Evolutionary conservation across 2,888 invertebrate genomes (phyloP), one percentile per base, ranked within the genome.

Genomic region (Seira musarum): DNA sequence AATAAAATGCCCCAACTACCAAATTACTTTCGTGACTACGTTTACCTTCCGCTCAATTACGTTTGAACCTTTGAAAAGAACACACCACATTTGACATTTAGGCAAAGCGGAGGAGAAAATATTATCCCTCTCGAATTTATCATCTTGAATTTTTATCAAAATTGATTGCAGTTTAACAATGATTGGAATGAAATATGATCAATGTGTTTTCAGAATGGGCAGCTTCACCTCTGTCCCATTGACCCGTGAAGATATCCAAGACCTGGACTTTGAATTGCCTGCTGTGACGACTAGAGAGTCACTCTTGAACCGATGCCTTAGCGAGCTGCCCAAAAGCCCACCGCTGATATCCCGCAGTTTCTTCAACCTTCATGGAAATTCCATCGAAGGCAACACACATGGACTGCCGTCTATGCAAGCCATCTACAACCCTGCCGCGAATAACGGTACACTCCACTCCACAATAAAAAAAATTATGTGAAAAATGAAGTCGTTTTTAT

Each of bases 201-300:
- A 30, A 68, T 76, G 24, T 71, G 49, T 66, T 76, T 76, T 24
- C 88, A 93, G 93, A 89, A 93, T 93, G 93, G 93, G 93, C 84
- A 93, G 93, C 88, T 93, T 93, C 87, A 92, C 92, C 82, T 93
- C 93, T 73, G 90, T 92, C 19, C 92, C 93, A 60, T 79, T 86
- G 40, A 78, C 85, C 53, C 84, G 85, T 53, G 87, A 87, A 66
- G 83, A 85, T 66, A 81, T 84, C 69, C 86, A 87, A 80, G 87
- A 87, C 77, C 70, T 83, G 70, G 87, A 87, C 74, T 86, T 87
- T 82, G 85, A 85, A 57, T 85, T 87, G 64, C 83, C 84, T 61
- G 53, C 83, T 53, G 46, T 70, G 2, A 63, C 81, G 2, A 89
- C 89, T 46, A 89, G 90, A 30, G 88, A 89, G 63, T 91, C 91